Evolutionary conservation across 1,140 invertebrate genomes (phyloP), one percentile per base, ranked within the genome.

Genomic region (Rhyacophila brunnea): DNA sequence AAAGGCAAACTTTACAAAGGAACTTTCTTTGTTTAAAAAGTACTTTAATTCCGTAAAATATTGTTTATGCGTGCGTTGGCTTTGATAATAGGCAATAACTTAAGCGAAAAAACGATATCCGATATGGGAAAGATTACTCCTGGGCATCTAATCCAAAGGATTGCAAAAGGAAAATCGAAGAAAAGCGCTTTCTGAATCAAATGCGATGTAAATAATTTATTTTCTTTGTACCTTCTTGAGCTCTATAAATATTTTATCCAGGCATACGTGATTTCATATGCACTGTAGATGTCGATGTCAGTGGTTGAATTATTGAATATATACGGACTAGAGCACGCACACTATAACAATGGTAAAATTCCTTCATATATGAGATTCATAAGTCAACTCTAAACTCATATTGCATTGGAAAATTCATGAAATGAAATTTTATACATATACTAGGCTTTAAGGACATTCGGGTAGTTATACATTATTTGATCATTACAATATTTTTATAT

Each of bases 241-340:
- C 45, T 42, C 13, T 47, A 58, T 63, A 59, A 58, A 63, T 63
- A 63, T 63, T 59, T 63, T 58, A 63, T 55, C 38, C 51, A 48
- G 56, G 40, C 50, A 63, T 62, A 62, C 55, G 55, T 48, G 56
- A 63, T 63, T 63, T 58, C 51, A 63, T 63, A 63, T 63, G 61
- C 61, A 58, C 61, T 15, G 51, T 49, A 43, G 32, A 63, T 55
- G 61, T 59, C 61, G 61, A 63, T 63, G 42, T 35, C 46, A 43
- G 49, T 35, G 51, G 44, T 58, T 63, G 61, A 63, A 63, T 59
- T 63, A 63, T 63, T 63, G 55, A 63, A 46, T 55, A 51, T 56
- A 38, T 42, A 51, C 46, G 56, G 52, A 63, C 58, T 63, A 55
- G 53, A 56, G 17, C 34, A 38, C 15, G 51, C 18, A 45, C 23